These are phyloP conservation scores for Bombyx mandarina DNA, from an alignment of 1,140 invertebrate species.

Conservation along the genomic window DNA sequence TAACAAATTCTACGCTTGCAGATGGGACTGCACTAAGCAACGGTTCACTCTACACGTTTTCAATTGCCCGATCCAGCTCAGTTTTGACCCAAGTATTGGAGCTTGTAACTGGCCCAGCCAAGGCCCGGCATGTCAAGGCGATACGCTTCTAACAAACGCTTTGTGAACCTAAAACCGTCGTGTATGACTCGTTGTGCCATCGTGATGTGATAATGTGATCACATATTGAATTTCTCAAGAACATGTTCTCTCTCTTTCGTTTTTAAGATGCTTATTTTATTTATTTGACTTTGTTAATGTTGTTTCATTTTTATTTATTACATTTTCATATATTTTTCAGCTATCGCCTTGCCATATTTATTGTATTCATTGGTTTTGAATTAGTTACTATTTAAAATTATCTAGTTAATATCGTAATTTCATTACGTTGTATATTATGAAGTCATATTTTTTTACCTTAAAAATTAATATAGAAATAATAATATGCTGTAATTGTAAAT, in stretches of 20 bases:
- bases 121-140: conserved; percentile 81
- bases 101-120: conserved; percentile 89
- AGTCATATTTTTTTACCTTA: conserved; percentile 49
- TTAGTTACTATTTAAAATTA: conserved; percentile 52
- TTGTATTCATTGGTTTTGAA: conserved; percentile 33
- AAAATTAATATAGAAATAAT: conserved; percentile 41
- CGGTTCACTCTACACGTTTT: conserved; percentile 84
- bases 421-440: conserved; percentile 46
- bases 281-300: conserved; percentile 66
- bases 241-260: conserved; percentile 29
- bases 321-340: conserved; percentile 34
- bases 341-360: conserved; percentile 38
- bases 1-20: conserved; percentile 88
- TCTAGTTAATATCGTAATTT: conserved; percentile 44
- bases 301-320: conserved; percentile 65
- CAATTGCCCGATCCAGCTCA: conserved; percentile 85
- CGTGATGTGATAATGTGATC: conserved; percentile 58
- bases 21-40: conserved; percentile 86
- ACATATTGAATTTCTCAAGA: conserved; percentile 29
- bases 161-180: conserved; percentile 28
- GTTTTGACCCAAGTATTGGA: conserved; percentile 80
- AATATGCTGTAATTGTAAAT: conserved; percentile 58
- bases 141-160: conserved; percentile 76
- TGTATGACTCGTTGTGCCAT: conserved; percentile 50
- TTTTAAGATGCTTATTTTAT: conserved; percentile 35